Evolutionary conservation across 2,113 vertebrate genomes (phyloP), one percentile per base, ranked within the genome.

Genomic region (Bubo bubo): DNA sequence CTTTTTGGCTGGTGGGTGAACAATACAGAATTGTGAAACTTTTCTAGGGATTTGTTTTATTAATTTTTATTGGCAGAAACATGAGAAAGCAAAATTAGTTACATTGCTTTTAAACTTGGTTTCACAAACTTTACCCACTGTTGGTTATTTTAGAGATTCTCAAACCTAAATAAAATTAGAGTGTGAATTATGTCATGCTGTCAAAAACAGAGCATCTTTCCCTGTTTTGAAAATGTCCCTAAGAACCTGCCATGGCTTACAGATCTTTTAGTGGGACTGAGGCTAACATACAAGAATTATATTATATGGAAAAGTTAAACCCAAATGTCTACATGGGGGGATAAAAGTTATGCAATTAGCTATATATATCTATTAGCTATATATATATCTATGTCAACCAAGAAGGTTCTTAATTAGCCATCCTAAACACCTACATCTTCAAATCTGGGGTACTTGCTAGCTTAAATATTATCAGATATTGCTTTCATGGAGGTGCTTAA

Each of bases 151-250:
- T 94, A 82, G 58, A 92, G 24, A 87, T 85, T 91, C 83, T 89
- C 53, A 79, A 81, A 76, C 45, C 43, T 70, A 88, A 96, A 91
- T 79, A 94, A 93, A 95, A 92, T 94, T 95, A 87, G 60, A 79
- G 86, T 96, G 94, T 94, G 93, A 96, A 95, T 94, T 97, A 93
- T 94, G 70, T 92, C 94, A 95, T 86, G 22, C 89, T 95, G 70
- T 94, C 83, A 93, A 92, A 94, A 96, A 4, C 52, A 75, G 76
- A 81, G 34, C 53, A 84, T 75, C 49, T 66, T 91, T 79, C 76
- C 53, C 43, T 95, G 9, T 95, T 96, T 92, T 93, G 79, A 81
- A 97, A 91, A 81, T 76, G 39, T 94, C 60, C 66, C 80, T 71
- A 82, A 34, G 60, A 87, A 81, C 30, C 70, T 89, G 22, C 47